A percentile compares a stretch with the other conserved stretches of the same genome.
phyloP scores from a whole-genome alignment of 2,888 invertebrate genomes.

The Diarsia brunnea region DNA sequence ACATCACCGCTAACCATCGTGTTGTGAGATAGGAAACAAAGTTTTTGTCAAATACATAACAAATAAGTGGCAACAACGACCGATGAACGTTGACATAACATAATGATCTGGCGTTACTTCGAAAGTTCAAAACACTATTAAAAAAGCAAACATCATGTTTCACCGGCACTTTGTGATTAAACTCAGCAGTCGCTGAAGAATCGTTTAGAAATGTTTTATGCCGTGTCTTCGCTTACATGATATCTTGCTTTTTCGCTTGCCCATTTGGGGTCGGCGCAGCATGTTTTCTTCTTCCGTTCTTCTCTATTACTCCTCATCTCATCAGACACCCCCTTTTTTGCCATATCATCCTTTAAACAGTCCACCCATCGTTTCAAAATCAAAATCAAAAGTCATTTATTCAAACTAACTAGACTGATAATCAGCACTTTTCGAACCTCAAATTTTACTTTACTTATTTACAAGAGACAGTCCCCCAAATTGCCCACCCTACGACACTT shows the following conservation, averaged over 20 bases:
- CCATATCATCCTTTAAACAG: too few relatives aligned
- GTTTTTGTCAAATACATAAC: conserved; percentile 20
- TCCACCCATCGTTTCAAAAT: too few relatives aligned
- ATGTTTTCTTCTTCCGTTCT: too few relatives aligned
- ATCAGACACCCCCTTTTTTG: too few relatives aligned
- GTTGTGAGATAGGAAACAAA: conserved; percentile 3
- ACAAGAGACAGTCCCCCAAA: too few relatives aligned
- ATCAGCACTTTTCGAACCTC: too few relatives aligned
- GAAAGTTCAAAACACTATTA: background rate
- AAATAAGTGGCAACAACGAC: conserved; percentile 4
- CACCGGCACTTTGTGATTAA: conserved; percentile 5
- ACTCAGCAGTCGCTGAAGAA: background rate
- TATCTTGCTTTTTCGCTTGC: too few relatives aligned
- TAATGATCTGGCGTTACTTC: background rate
- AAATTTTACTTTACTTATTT: too few relatives aligned
- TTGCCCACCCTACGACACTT: too few relatives aligned
- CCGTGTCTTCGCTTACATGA: background rate
- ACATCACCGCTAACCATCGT: background rate
- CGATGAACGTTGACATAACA: background rate
- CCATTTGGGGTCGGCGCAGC: background rate
- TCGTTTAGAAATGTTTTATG: background rate
- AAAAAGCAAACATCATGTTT: conserved; percentile 1
- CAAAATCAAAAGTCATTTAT: too few relatives aligned
- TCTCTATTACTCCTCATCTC: too few relatives aligned
- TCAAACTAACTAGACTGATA: too few relatives aligned